phyloP scores from a whole-genome alignment of 2,888 invertebrate genomes.

The Mycalesis mineus region DNA sequence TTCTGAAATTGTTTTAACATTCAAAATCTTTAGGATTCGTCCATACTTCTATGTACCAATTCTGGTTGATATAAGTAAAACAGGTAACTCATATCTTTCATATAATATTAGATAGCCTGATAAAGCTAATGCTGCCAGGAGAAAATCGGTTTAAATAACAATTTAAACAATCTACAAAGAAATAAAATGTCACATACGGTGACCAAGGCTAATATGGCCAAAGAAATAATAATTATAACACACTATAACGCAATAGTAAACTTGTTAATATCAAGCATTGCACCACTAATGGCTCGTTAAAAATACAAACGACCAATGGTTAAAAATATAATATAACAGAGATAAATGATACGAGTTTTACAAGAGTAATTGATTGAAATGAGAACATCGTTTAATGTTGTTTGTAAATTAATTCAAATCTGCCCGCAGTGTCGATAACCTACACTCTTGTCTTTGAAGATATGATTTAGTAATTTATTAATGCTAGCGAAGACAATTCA shows the following conservation, averaged over 20 bases:
- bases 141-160: no score
- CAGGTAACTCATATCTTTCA: no score
- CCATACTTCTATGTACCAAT: no score
- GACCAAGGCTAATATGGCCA: no score
- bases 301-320: constrained; percentile 16
- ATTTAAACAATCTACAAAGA: no score
- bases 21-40: no score
- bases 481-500: background rate
- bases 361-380: constrained; percentile 27
- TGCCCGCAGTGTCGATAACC: constrained; percentile 24
- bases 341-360: constrained; percentile 21
- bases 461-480: constrained; percentile 19
- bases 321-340: constrained; percentile 18
- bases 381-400: constrained; percentile 13
- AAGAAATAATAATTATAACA: no score
- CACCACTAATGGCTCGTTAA: constrained; percentile 7
- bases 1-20: no score
- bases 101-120: no score
- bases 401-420: constrained; percentile 25
- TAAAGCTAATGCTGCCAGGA: no score
- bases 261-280: background rate
- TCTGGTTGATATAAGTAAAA: no score
- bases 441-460: constrained; percentile 22
- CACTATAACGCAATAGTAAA: background rate
- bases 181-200: no score